Conservation (phyloP, 2,797 vertebrate species). For the Notamacropus eugenii region DNA sequence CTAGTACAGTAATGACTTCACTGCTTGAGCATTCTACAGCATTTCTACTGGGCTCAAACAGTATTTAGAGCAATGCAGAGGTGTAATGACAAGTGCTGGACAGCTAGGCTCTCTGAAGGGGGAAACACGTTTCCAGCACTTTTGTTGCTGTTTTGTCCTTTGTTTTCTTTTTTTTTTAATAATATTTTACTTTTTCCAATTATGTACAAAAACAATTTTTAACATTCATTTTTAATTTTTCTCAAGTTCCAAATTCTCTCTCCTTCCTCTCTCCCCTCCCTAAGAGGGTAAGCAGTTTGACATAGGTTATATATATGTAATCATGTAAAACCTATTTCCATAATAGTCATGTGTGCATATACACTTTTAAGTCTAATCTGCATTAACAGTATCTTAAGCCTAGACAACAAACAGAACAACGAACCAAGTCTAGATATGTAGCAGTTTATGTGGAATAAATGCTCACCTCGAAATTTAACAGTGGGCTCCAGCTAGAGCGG, state of each 20-base stretch:
- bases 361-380: background rate
- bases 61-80: background rate
- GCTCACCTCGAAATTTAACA: background rate
- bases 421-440: background rate
- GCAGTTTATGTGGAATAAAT: background rate
- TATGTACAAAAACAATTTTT: background rate
- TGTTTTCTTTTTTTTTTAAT: background rate
- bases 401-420: background rate
- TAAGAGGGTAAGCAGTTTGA: background rate
- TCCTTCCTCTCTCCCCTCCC: background rate
- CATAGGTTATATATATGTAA: background rate
- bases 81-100: background rate
- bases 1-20: background rate
- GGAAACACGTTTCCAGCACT: background rate
- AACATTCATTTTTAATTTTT: background rate
- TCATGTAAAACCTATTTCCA: background rate
- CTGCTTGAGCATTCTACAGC: background rate
- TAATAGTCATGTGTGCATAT: background rate
- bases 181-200: background rate
- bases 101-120: background rate
- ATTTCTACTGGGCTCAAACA: background rate
- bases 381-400: background rate
- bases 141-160: background rate
- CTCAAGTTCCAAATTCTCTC: background rate
- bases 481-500: background rate